Conservation (phyloP, 2,797 vertebrate genomes). For the Rhinatrema bivittatum region DNA sequence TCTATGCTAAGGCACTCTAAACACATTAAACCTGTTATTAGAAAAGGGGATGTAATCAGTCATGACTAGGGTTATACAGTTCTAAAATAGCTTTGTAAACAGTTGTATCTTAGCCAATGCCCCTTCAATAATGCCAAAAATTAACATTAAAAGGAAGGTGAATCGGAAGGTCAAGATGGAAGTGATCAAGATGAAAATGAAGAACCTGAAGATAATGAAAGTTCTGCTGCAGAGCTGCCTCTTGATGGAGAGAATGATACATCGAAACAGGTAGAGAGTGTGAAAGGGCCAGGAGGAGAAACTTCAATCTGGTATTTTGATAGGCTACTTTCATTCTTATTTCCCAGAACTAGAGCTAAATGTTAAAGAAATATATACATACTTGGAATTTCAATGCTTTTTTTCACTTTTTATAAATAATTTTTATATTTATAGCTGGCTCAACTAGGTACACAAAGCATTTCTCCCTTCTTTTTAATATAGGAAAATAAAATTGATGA, state of each 20-base stretch:
- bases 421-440: background rate
- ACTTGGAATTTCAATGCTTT: background rate
- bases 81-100: background rate
- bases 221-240: constrained; percentile 42
- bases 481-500: constrained; percentile 60
- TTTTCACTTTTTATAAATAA: no score
- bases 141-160: constrained; percentile 58
- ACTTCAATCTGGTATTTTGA: constrained; percentile 53
- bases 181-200: constrained; percentile 65
- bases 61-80: no score
- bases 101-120: background rate
- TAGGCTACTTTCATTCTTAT: no score
- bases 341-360: no score
- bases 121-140: background rate
- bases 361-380: no score
- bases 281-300: constrained; percentile 53
- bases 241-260: constrained; percentile 42
- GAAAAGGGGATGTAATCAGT: no score
- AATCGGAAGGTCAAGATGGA: constrained; percentile 60
- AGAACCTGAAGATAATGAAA: constrained; percentile 55
- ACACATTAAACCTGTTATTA: no score
- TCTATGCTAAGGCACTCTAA: no score
- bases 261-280: constrained; percentile 36
- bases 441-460: constrained; percentile 35
- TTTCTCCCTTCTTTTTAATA: constrained; percentile 31